Evolutionary conservation across 2,113 vertebrate genomes (phyloP), one percentile per base, ranked within the genome.

Genomic region (Catharus fuscescens): DNA sequence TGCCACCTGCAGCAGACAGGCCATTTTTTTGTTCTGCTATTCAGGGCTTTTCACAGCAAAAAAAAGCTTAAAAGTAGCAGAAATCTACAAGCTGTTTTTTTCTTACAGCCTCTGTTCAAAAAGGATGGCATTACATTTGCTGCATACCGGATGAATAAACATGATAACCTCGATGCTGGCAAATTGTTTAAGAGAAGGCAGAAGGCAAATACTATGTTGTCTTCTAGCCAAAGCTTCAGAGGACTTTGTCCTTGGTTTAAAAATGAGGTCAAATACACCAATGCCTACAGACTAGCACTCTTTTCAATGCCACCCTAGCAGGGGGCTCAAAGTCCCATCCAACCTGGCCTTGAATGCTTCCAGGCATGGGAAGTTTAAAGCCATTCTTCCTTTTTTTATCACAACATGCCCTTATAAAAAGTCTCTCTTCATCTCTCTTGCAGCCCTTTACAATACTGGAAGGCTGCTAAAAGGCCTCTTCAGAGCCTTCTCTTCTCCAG

Each of bases 1-100:
- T 36, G 24, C n/a, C 32, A 72, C 36, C 70, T 50, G 40, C 66
- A 72, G 26, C 10, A 90, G 32, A 40, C 10, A 42, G 6, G 16
- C 26, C 8, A 1, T 26, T 62, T 19, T 60, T 48, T 38, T 60
- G 50, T 36, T 18, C 44, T 44, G 29, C 38, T 71, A 3, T 10
- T 19, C 1, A 1, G 0, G 1, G 10, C 6, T 38, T 69, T 67
- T 29, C 6, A 4, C 2, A 18, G 73, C 17, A 64, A 65, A 53
- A 70, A 53, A 70, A 62, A 26, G 6, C 31, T 64, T 19, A 44
- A 10, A 88, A 64, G 26, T 14, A 71, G 38, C 34, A 92, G 54
- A 80, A 83, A 34, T 34, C n/a, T 14, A 47, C 29, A 56, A 72
- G 16, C 8, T 50, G 2, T 29, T 54, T 53, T 40, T 45, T 60